Percentiles rank a stretch among this genome's conserved stretches.
Evolutionary conservation across 2,113 vertebrate genomes (phyloP).

Genomic region (Macroglossus sobrinus): DNA sequence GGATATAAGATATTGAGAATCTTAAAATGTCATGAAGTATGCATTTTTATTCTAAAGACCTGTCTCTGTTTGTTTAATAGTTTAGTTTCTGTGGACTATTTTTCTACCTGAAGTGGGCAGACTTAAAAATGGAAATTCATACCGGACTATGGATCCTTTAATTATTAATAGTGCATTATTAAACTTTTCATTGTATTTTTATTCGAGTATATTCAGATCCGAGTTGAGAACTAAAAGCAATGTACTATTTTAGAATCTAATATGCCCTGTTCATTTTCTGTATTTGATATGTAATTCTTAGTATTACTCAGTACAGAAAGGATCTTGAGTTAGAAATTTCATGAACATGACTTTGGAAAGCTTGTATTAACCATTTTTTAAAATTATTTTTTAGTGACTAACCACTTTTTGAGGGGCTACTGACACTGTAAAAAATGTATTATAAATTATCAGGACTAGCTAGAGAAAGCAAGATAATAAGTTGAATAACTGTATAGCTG

Average conservation of each 20-base stretch:
- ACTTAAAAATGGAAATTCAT: constrained; percentile 51
- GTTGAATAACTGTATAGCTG: constrained; percentile 88
- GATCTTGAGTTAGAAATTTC: background rate
- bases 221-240: constrained; percentile 11
- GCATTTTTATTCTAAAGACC: constrained; percentile 56
- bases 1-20: constrained; percentile 28
- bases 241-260: constrained; percentile 43
- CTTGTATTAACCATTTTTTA: constrained; percentile 45
- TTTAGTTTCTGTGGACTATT: constrained; percentile 37
- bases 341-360: background rate
- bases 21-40: background rate
- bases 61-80: constrained; percentile 25
- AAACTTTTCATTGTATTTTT: constrained; percentile 57
- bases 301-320: background rate
- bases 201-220: background rate
- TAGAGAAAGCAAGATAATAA: constrained; percentile 84
- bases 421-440: constrained; percentile 77
- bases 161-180: constrained; percentile 46
- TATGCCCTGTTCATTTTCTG: constrained; percentile 19
- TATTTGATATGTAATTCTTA: constrained; percentile 51
- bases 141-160: constrained; percentile 37
- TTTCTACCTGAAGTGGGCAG: background rate
- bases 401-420: constrained; percentile 71
- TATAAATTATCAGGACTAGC: constrained; percentile 79
- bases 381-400: constrained; percentile 55